Evolutionary conservation across 2,797 vertebrate genomes (phyloP), one percentile per base, ranked within the genome.

Genomic region (Hippopotamyrus pictus): DNA sequence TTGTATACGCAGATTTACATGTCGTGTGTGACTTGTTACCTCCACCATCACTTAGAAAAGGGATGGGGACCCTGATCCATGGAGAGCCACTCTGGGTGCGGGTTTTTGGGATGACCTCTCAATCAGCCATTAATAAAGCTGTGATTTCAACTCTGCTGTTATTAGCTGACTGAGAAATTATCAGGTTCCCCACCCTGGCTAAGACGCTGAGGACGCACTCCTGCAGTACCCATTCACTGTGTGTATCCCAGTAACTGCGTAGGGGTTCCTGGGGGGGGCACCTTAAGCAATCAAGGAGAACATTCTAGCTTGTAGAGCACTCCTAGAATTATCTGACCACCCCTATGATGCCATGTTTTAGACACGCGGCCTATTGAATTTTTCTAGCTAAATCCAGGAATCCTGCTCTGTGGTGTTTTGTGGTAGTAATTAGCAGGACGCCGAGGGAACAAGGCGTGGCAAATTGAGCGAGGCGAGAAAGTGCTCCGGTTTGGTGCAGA

Each of bases 281-380:
- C 91, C 90, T 91, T 89, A 93, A 92, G 51, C 62, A 14, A 65
- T 88, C 91, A 92, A 93, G 92, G 90, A 94, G 93, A 93, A 95
- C 88, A 92, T 93, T 95, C 94, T 92, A 94, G 92, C 93, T 94
- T 90, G 86, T 90, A 79, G 90, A 93, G 92, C 96, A 96, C 96
- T 96, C 96, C 94, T 96, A 95, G 94, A 90, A 90, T 91, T 92
- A 94, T 73, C 86, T 59, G 50, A 88, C 76, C 53, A 1, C 57
- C 44, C 44, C 5, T 3, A 44, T 65, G 8, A 48, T 88, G 6
- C 1, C 5, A 14, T 79, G 6, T 79, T n/a, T 79, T 44, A 44
- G 37, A 41, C 17, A 8, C 0, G 6, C 6, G 41, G 73, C 73
- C 65, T 44, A 8, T 44, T 19, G 2, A 19, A 79, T 79, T 79